A percentile compares a stretch with the other conserved stretches of the same genome.
phyloP scores from a whole-genome alignment of 2,113 vertebrate species.

The Mystacornis crossleyi region DNA sequence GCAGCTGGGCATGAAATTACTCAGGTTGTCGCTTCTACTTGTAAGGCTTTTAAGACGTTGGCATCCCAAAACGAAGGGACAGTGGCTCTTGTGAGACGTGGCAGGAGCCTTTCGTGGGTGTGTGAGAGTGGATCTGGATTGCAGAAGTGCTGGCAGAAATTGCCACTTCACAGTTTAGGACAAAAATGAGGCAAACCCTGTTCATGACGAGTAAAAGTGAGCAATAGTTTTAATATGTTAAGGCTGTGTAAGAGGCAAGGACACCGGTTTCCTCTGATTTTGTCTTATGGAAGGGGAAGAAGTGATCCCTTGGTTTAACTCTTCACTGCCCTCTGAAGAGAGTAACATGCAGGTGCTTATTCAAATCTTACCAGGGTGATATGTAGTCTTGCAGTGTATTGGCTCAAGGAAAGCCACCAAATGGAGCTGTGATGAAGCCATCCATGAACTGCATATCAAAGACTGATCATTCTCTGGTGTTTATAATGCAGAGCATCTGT shows the following conservation, averaged over 20 bases:
- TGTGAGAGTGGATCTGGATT: neutral
- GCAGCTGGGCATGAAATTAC: neutral
- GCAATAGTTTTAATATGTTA: neutral
- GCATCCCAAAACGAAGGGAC: neutral
- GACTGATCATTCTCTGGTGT: neutral
- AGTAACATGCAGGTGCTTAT: neutral
- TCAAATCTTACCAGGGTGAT: neutral
- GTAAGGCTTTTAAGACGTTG: neutral
- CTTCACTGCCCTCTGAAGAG: neutral
- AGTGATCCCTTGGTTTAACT: neutral
- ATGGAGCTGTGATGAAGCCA: neutral
- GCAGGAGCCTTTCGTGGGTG: neutral
- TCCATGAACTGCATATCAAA: neutral
- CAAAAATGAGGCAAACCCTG: neutral
- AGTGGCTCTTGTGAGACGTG: neutral
- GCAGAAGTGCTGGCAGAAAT: neutral
- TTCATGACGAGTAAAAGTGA: neutral
- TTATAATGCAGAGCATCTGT: neutral
- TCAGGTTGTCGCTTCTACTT: neutral
- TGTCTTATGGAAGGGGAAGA: neutral
- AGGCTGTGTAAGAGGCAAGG: neutral
- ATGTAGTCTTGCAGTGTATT: neutral
- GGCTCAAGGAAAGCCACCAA: neutral
- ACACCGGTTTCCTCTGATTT: accelerated
- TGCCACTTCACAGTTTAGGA: neutral